A percentile compares a stretch with the other conserved stretches of the same genome.
These are phyloP conservation scores for Sardina pilchardus DNA, from an alignment of 2,113 vertebrate species.

Conservation along the genomic window DNA sequence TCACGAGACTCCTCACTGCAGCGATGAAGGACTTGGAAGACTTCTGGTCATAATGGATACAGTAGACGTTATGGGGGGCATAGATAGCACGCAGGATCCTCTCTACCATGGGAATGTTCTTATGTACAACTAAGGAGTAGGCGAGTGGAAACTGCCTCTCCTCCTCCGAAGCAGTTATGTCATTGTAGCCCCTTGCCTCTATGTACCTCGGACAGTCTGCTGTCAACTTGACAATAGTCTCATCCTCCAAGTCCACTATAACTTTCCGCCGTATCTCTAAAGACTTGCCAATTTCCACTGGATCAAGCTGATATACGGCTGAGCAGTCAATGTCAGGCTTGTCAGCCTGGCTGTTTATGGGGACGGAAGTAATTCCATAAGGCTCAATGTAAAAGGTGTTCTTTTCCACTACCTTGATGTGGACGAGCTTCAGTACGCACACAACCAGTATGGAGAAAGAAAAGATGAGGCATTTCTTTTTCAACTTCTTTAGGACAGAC, in stretches of 20 bases:
- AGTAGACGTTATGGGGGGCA: constrained; percentile 84
- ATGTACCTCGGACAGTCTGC: constrained; percentile 74
- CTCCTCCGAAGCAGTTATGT: constrained; percentile 69
- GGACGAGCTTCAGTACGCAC: constrained; percentile 53
- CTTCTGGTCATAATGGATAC: constrained; percentile 90
- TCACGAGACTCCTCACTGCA: constrained; percentile 82
- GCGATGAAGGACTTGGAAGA: constrained; percentile 76
- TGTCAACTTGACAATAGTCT: constrained; percentile 72
- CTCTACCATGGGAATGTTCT: constrained; percentile 89
- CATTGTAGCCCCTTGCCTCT: constrained; percentile 72
- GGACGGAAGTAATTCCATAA: constrained; percentile 65
- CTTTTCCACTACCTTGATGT: constrained; percentile 53
- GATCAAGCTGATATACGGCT: constrained; percentile 82
- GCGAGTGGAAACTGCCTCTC: constrained; percentile 84
- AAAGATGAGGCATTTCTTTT: constrained; percentile 61
- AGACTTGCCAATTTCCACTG: constrained; percentile 84
- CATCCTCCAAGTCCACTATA: constrained; percentile 78
- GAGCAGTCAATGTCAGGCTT: constrained; percentile 78
- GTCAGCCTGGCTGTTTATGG: constrained; percentile 63
- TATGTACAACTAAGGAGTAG: constrained; percentile 91
- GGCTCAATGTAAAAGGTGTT: constrained; percentile 71
- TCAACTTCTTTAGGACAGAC: constrained; percentile 58
- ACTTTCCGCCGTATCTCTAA: constrained; percentile 77
- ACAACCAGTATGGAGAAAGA: constrained; percentile 54
- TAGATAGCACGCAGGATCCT: constrained; percentile 84